Conservation (phyloP, 2,113 vertebrate species). For the Pachycephala philippinensis region DNA sequence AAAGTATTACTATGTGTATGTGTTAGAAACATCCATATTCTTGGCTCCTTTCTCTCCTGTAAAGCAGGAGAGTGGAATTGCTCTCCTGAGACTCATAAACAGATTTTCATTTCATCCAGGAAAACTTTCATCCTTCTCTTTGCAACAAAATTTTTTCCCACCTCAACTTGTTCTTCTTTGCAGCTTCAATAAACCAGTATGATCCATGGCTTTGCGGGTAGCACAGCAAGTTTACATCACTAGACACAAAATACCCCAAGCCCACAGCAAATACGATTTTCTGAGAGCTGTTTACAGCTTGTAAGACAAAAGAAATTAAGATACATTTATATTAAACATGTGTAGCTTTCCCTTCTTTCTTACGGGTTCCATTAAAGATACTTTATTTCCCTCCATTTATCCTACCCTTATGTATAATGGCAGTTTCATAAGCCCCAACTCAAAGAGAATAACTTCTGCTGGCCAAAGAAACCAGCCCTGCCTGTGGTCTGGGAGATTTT, state of each 20-base stretch:
- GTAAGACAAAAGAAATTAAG: background rate
- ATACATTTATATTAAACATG: background rate
- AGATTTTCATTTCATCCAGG: constrained; percentile 6
- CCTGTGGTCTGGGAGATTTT: background rate
- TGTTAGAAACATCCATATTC: constrained; percentile 16
- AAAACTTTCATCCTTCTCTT: background rate
- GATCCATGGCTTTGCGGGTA: background rate
- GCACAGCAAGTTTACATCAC: background rate
- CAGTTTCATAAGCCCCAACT: background rate
- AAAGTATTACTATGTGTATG: background rate
- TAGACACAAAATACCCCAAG: background rate
- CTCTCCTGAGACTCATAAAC: constrained; percentile 7
- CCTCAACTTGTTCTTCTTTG: background rate
- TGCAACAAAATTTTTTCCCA: background rate
- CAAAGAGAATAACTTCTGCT: background rate
- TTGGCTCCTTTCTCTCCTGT: background rate
- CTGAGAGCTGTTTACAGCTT: background rate
- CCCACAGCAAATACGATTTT: background rate
- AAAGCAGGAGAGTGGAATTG: background rate
- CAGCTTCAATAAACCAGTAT: background rate
- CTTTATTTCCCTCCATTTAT: background rate
- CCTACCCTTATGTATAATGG: background rate
- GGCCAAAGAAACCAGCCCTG: background rate
- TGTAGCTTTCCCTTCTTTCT: background rate
- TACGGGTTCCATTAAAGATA: background rate